phyloP scores from a whole-genome alignment of 2,797 vertebrate genomes.

The Clamator glandarius region DNA sequence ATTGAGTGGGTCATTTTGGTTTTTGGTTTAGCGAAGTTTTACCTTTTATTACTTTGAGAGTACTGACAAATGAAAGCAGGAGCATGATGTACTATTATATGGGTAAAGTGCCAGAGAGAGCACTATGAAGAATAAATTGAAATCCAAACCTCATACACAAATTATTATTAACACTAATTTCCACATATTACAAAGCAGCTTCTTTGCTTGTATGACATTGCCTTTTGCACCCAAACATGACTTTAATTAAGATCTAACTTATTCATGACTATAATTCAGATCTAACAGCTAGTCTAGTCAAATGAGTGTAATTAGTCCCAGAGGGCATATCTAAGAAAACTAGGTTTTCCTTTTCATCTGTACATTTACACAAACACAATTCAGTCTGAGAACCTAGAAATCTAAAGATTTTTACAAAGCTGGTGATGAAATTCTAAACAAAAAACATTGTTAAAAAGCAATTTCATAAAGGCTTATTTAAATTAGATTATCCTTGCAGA shows the following conservation, averaged over 20 bases:
- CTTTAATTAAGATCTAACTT: slow-evolving; percentile 84
- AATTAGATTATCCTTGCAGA: slow-evolving; percentile 43
- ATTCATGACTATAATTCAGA: slow-evolving; percentile 82
- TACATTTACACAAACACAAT: slow-evolving; percentile 72
- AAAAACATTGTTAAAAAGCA: slow-evolving; percentile 30
- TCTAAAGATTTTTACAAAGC: slow-evolving; percentile 27
- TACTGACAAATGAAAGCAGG: background rate
- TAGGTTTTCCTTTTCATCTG: slow-evolving; percentile 73
- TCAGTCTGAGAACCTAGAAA: slow-evolving; percentile 52
- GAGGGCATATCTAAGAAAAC: slow-evolving; percentile 75
- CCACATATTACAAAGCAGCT: slow-evolving; percentile 74
- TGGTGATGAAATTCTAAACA: slow-evolving; percentile 45
- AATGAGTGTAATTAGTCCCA: slow-evolving; percentile 82
- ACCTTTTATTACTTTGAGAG: background rate
- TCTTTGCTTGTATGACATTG: slow-evolving; percentile 79
- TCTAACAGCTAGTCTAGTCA: slow-evolving; percentile 78
- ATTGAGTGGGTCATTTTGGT: background rate
- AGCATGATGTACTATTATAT: background rate
- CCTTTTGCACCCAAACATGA: slow-evolving; percentile 80
- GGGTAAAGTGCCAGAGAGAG: background rate
- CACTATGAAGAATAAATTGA: slow-evolving; percentile 53
- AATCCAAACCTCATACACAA: slow-evolving; percentile 71
- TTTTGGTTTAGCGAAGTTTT: background rate
- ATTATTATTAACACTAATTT: slow-evolving; percentile 78
- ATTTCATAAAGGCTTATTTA: slow-evolving; percentile 25